Base-by-base conservation (phyloP, 2,888 invertebrate species). In the Synergus itoensis region DNA sequence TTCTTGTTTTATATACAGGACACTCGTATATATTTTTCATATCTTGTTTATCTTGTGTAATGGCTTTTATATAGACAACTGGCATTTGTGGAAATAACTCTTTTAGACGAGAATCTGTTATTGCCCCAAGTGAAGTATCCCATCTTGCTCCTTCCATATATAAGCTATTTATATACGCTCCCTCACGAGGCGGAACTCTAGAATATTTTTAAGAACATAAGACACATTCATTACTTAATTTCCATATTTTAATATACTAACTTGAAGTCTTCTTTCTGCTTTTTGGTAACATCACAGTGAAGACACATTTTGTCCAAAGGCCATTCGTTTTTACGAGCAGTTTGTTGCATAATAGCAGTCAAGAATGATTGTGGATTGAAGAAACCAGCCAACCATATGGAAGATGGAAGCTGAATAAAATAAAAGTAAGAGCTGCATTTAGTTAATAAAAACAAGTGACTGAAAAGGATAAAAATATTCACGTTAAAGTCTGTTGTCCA, bases 271-370 rank as follows among this genome's bases (percentile, higher is more conserved):
- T 97, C 96, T 84, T 96, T 95, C 48, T 92, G 94, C 91, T 97
- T 98, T 92, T 98, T 98, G 8, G 98, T 98, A 48, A 99, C 98
- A 90, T 99, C 99, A 89, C 98, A 98, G 92, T 97, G 96, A 65
- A 99, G 94, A 90, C 97, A 98, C 98, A 99, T 98, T 92, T 98
- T 97, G 93, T 99, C 98, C 81, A 99, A 93, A 0, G 99, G 98
- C 97, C 98, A 98, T 92, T 98, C 98, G 92, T 98, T 98, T 93
- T 97, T 98, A 69, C 98, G 94, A 0, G 99, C 98, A 77, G 98
- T 98, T 92, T 98, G 98, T 93, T 99, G 99, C 98, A 99, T 98
- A 89, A 99, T 98, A 53, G 99, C 99, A 0, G 99, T 99, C 48
- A 99, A 93, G 92, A 99, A 98, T 12, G 98, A 98, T 92, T 99